Percentiles rank a stretch among this genome's conserved stretches.
These are phyloP conservation scores for Callimorpha dominula DNA, from an alignment of 2,888 invertebrate species.

Conservation along the genomic window DNA sequence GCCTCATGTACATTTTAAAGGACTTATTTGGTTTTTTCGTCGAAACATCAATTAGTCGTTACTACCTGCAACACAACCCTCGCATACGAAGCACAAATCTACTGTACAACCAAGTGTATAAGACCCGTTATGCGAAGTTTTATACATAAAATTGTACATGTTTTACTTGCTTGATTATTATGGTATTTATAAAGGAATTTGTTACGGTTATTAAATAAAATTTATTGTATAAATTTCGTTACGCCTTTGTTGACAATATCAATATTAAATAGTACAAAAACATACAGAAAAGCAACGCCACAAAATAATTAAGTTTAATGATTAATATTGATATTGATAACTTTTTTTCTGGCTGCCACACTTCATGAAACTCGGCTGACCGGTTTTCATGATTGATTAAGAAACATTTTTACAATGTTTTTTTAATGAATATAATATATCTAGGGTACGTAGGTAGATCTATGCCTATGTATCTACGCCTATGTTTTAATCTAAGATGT, in stretches of 20 bases:
- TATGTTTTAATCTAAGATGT: no score
- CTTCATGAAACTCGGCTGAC: no score
- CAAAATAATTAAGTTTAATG: no score
- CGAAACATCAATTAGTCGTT: slow-evolving; percentile 69
- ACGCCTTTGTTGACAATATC: not conserved
- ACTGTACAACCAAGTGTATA: slow-evolving; percentile 25
- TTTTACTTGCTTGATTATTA: slow-evolving; percentile 10
- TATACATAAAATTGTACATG: slow-evolving; percentile 19
- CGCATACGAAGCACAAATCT: slow-evolving; percentile 25
- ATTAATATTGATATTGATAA: no score
- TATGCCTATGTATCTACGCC: no score
- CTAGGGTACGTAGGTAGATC: no score
- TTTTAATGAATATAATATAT: no score
- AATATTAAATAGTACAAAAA: no score
- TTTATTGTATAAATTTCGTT: slow-evolving; percentile 14
- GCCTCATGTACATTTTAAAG: slow-evolving; percentile 52
- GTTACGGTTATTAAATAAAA: slow-evolving; percentile 30
- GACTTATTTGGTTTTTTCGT: slow-evolving; percentile 61
- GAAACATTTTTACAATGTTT: no score
- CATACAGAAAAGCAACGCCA: no score
- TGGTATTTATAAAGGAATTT: slow-evolving; percentile 25
- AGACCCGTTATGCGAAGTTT: slow-evolving; percentile 23
- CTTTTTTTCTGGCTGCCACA: no score
- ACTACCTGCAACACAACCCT: slow-evolving; percentile 57
- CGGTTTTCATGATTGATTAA: no score